Conservation (phyloP, 2,797 vertebrate species). For the Enteromius argenteus region DNA sequence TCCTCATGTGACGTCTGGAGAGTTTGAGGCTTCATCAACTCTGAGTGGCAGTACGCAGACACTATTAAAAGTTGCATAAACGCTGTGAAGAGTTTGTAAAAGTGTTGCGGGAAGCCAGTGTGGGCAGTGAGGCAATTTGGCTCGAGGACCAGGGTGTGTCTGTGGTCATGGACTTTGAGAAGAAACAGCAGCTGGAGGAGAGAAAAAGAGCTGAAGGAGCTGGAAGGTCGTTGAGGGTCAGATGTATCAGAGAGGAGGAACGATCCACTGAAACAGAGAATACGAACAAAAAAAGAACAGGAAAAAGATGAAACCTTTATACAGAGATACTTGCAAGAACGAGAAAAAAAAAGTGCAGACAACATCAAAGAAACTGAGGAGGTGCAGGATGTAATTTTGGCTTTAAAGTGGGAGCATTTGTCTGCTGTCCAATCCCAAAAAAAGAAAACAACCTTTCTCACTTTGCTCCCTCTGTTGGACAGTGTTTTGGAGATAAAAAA, state of each 20-base stretch:
- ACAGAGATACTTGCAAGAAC: background rate
- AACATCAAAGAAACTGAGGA: background rate
- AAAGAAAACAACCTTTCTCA: background rate
- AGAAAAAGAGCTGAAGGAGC: constrained; percentile 2
- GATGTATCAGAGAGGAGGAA: background rate
- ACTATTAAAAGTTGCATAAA: constrained; percentile 1
- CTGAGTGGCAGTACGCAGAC: background rate
- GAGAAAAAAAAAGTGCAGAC: background rate
- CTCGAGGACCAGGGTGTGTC: constrained; percentile 18
- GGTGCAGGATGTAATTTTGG: background rate
- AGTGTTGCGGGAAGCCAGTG: constrained; percentile 20
- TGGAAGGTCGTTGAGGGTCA: background rate
- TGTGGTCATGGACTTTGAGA: constrained; percentile 17
- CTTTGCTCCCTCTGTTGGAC: background rate
- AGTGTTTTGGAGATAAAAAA: constrained; percentile 20
- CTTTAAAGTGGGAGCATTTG: background rate
- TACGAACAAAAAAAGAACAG: background rate
- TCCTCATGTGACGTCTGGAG: background rate
- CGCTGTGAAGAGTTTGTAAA: background rate
- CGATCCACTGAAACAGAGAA: background rate
- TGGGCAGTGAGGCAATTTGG: background rate
- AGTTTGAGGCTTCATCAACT: background rate
- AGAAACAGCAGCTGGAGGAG: constrained; percentile 17
- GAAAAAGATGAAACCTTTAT: background rate
- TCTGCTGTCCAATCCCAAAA: background rate